A percentile compares a stretch with the other conserved stretches of the same genome.
These are phyloP conservation scores for Pterostichus niger DNA, from an alignment of 2,888 invertebrate species.

Conservation along the genomic window DNA sequence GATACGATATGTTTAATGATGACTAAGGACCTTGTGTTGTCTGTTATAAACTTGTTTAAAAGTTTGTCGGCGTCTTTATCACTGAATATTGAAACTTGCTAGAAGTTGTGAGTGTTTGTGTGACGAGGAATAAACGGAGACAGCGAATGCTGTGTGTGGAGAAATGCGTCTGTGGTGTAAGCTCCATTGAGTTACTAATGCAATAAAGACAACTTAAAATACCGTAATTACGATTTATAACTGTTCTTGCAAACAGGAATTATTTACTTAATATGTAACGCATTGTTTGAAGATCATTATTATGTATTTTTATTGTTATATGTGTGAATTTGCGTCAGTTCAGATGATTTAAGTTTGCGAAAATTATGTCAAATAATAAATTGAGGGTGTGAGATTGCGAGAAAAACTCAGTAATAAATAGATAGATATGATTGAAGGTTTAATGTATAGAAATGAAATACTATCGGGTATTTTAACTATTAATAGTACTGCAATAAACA, in stretches of 20 bases:
- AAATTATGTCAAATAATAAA: no score
- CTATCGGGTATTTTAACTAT: no score
- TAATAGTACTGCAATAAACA: no score
- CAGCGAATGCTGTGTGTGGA: background rate
- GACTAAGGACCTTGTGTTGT: conserved; percentile 61
- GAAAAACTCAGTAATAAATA: no score
- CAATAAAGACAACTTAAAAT: conserved; percentile 16
- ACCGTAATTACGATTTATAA: conserved; percentile 14
- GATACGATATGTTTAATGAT: conserved; percentile 62
- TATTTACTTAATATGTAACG: no score
- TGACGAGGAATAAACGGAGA: conserved; percentile 2
- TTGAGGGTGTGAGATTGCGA: no score
- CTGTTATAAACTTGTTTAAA: conserved; percentile 58
- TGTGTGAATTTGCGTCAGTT: no score
- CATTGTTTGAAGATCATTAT: no score
- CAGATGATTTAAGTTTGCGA: no score
- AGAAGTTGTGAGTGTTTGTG: conserved; percentile 15
- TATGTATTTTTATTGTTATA: no score
- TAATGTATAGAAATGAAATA: no score
- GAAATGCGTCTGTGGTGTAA: conserved; percentile 11
- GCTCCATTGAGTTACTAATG: conserved; percentile 2
- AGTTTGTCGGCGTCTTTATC: conserved; percentile 37
- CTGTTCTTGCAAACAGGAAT: background rate
- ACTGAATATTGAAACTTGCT: conserved; percentile 56
- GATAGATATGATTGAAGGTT: no score